Conservation (phyloP, 1,140 invertebrate species). For the Helicoverpa armigera region DNA sequence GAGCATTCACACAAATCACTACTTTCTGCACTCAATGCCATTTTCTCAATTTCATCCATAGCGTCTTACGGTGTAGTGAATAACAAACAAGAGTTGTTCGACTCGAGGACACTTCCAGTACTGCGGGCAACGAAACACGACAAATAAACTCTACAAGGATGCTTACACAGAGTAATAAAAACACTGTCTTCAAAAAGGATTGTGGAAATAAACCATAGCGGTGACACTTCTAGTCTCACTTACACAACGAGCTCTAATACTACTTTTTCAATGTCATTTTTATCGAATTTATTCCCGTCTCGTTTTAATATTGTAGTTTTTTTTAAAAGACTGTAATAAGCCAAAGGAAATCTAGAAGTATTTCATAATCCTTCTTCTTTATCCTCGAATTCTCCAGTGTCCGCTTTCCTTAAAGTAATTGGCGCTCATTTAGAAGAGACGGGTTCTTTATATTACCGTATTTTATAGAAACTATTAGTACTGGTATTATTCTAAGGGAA, state of each 20-base stretch:
- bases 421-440: constrained; percentile 18
- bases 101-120: background rate
- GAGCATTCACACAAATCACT: background rate
- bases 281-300: constrained; percentile 18
- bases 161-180: constrained; percentile 35
- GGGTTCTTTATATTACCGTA: constrained; percentile 9
- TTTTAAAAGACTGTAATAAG: background rate
- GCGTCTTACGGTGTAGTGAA: background rate
- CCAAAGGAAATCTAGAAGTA: constrained; percentile 17
- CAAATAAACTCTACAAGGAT: constrained; percentile 21
- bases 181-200: constrained; percentile 17
- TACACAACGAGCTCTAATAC: constrained; percentile 4
- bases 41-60: background rate
- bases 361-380: constrained; percentile 18
- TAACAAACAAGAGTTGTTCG: constrained; percentile 10
- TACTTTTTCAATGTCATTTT: constrained; percentile 7
- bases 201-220: background rate
- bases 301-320: constrained; percentile 11
- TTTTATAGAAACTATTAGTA: constrained; percentile 6
- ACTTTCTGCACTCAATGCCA: background rate
- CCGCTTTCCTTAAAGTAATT: constrained; percentile 31
- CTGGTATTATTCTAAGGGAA: background rate
- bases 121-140: constrained; percentile 8
- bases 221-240: constrained; percentile 9
- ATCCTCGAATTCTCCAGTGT: background rate